Evolutionary conservation across 2,113 vertebrate genomes (phyloP).

Genomic region (Ceyx melanurus): DNA sequence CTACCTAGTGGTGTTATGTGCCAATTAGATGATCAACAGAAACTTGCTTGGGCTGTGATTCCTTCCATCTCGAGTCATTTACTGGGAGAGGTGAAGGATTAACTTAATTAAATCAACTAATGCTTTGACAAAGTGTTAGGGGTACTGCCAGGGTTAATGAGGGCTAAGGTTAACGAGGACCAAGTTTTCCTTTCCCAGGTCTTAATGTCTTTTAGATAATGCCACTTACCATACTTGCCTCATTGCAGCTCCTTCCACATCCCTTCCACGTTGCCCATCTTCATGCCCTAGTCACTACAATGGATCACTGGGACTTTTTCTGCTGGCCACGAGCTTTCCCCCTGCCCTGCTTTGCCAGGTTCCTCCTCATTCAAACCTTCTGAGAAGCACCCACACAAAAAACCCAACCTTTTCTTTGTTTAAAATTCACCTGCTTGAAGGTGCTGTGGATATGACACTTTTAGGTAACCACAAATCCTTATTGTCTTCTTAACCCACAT

Average conservation of each 20-base stretch:
- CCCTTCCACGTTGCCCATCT: not conserved
- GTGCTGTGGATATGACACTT: not conserved
- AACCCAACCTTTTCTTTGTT: not conserved
- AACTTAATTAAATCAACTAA: constrained; percentile 44
- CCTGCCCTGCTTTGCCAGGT: not conserved
- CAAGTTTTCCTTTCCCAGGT: not conserved
- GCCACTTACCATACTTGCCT: not conserved
- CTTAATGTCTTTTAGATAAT: not conserved
- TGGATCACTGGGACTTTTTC: not conserved
- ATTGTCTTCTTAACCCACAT: not conserved
- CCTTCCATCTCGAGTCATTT: not conserved
- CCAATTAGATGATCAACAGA: not conserved
- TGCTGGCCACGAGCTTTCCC: not conserved
- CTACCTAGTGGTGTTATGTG: not conserved
- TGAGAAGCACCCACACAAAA: not conserved
- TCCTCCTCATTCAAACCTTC: not conserved
- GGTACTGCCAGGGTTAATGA: not conserved
- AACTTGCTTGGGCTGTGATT: not conserved
- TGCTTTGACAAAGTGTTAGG: not conserved
- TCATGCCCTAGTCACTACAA: not conserved
- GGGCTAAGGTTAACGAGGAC: constrained; percentile 1
- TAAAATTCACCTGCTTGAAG: not conserved
- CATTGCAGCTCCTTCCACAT: not conserved
- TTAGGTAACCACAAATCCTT: not conserved
- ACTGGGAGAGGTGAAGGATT: constrained; percentile 29